Base-by-base conservation (phyloP, 2,888 invertebrate genomes). In the Idaea straminata region DNA sequence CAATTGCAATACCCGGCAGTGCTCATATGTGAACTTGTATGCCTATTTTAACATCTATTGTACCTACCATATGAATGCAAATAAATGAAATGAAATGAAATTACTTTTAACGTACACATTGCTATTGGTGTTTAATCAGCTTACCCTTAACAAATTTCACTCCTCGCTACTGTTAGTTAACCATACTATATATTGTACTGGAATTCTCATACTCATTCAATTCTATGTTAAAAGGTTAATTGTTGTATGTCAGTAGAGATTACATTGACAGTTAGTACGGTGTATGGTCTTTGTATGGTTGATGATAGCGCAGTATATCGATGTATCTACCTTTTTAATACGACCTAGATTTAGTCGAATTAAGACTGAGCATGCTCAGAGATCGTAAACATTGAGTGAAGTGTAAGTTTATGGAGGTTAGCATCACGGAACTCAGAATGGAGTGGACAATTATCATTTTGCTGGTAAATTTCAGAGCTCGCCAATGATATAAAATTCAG, bases 351-450 rank as follows among this genome's bases (percentile, higher is more conserved):
- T 47, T 5, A 0, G 47, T 47, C 47, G 47, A 47, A 47, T 47
- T 13, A 47, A 47, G 47, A 4, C 13, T 47, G 47, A 47, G 47
- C 47, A 47, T 47, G 47, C 47, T 47, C 47, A 47, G 47, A 47
- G 47, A 47, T 47, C 47, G 47, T 47, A 47, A 47, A 47, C 47
- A 47, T 47, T 47, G 47, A 47, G 47, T 47, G 47, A 47, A 47
- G 47, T 47, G 47, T 47, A 47, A 47, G 47, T 47, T 47, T 47
- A 47, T 47, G 47, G 47, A 47, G 47, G 47, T 47, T 47, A 7
- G 13, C 47, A 47, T 47, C 10, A 47, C 47, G 47, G 47, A 10
- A 47, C 47, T 47, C 5, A 25, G 25, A 25, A 25, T 25, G 1
- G 25, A 25, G 3, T 25, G 25, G 25, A 25, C 25, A 25, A 25